Conservation (phyloP, 2,888 invertebrate species). For the Malthinus flaveolus region DNA sequence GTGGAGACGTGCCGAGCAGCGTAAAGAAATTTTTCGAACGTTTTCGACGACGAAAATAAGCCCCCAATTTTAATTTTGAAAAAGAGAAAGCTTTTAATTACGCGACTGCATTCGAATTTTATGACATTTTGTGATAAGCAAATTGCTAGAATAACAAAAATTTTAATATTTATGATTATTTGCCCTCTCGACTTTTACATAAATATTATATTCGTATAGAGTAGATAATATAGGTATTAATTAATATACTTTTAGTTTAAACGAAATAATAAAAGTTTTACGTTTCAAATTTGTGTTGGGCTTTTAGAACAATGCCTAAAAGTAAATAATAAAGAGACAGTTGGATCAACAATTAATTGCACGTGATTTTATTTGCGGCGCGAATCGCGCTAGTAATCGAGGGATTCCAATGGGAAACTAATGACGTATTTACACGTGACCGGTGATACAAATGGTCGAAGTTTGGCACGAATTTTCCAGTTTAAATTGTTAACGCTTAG, state of each 20-base stretch:
- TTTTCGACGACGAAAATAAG: no score
- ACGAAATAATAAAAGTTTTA: neutral
- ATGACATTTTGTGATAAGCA: no score
- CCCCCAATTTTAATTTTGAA: no score
- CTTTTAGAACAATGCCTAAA: neutral
- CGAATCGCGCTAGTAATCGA: conserved; percentile 20
- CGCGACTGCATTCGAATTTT: no score
- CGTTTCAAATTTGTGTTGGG: neutral
- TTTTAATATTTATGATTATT: no score
- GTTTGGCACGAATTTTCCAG: conserved; percentile 28
- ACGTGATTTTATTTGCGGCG: conserved; percentile 26
- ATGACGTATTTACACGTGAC: conserved; percentile 26
- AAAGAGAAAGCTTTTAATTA: no score
- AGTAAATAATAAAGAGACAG: conserved; percentile 4
- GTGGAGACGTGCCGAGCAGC: no score
- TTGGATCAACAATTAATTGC: conserved; percentile 23
- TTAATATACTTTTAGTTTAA: neutral
- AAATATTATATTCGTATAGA: no score
- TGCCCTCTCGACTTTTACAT: no score
- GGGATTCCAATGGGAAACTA: conserved; percentile 24
- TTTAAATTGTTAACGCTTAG: conserved; percentile 16
- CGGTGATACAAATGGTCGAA: conserved; percentile 22
- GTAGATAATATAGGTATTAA: no score
- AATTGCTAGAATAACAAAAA: no score
- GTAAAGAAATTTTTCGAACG: no score